Evolutionary conservation across 2,888 invertebrate species (phyloP).

Genomic region (Nineta flava): DNA sequence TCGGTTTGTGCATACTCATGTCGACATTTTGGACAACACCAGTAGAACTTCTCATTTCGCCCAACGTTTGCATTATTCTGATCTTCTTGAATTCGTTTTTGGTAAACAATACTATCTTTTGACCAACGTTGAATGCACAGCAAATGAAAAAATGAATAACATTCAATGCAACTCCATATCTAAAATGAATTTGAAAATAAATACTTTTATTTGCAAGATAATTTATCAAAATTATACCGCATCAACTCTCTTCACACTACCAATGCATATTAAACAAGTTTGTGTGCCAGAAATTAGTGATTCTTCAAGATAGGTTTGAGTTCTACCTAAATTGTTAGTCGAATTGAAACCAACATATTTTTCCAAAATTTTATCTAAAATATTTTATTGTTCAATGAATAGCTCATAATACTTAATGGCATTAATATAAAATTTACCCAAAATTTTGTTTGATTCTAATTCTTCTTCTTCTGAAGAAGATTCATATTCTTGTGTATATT

Average conservation of each 20-base stretch:
- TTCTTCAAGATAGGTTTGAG: slow-evolving; percentile 60
- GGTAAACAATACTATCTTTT: slow-evolving; percentile 64
- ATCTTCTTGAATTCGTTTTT: slow-evolving; percentile 38
- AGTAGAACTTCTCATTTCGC: slow-evolving; percentile 32
- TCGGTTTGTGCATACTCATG: slow-evolving; percentile 48
- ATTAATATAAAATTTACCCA: slow-evolving; percentile 23
- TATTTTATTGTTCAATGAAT: neutral
- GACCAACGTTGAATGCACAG: slow-evolving; percentile 86
- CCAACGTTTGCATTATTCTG: slow-evolving; percentile 23
- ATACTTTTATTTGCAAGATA: neutral
- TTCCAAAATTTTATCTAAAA: slow-evolving; percentile 27
- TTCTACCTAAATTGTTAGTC: slow-evolving; percentile 34
- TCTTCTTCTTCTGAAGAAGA: slow-evolving; percentile 39
- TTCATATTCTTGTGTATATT: slow-evolving; percentile 30
- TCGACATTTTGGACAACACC: slow-evolving; percentile 79
- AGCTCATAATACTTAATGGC: neutral
- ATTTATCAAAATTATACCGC: slow-evolving; percentile 29
- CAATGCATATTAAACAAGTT: slow-evolving; percentile 83
- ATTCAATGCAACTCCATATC: slow-evolving; percentile 78
- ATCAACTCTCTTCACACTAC: slow-evolving; percentile 63
- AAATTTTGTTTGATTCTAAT: slow-evolving; percentile 29
- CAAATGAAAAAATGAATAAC: slow-evolving; percentile 74
- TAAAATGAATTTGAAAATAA: slow-evolving; percentile 19
- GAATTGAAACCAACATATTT: slow-evolving; percentile 30
- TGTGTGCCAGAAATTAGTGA: slow-evolving; percentile 62